Evolutionary conservation across 2,888 invertebrate genomes (phyloP).

Genomic region (Pseudococcus longispinus): DNA sequence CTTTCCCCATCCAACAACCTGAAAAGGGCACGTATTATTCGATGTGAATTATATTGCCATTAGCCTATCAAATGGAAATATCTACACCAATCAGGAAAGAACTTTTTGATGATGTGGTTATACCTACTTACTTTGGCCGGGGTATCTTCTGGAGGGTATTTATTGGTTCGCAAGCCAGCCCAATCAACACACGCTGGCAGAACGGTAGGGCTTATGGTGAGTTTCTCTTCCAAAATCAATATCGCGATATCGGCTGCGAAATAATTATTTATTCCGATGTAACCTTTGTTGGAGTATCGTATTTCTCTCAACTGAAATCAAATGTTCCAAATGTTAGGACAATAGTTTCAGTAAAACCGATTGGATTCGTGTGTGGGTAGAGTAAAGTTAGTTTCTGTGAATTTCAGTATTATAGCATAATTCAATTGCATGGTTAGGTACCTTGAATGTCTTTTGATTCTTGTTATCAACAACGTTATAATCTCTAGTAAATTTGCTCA

Average conservation of each 20-base stretch:
- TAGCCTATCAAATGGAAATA: too few relatives aligned
- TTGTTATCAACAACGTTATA: neutral
- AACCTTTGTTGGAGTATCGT: conserved; percentile 37
- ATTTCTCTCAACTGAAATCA: conserved; percentile 2
- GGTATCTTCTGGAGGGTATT: conserved; percentile 46
- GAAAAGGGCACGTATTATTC: neutral
- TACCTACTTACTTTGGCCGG: conserved; percentile 56
- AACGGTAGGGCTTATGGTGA: conserved; percentile 57
- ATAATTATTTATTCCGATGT: conserved; percentile 54
- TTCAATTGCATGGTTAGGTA: neutral
- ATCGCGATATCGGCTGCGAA: conserved; percentile 59
- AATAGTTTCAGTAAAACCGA: too few relatives aligned
- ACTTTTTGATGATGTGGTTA: too few relatives aligned
- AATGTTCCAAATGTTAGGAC: neutral
- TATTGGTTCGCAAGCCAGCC: neutral
- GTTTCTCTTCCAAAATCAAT: conserved; percentile 55
- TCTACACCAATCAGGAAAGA: too few relatives aligned
- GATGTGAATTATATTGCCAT: too few relatives aligned
- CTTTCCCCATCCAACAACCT: conserved; percentile 60
- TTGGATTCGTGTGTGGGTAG: too few relatives aligned
- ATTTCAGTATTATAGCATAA: too few relatives aligned
- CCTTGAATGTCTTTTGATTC: neutral
- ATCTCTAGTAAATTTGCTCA: conserved; percentile 12
- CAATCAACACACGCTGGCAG: conserved; percentile 59
- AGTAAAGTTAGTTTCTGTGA: too few relatives aligned